Evolutionary conservation across 2,888 invertebrate species (phyloP).

Genomic region (Plemyria rubiginata): DNA sequence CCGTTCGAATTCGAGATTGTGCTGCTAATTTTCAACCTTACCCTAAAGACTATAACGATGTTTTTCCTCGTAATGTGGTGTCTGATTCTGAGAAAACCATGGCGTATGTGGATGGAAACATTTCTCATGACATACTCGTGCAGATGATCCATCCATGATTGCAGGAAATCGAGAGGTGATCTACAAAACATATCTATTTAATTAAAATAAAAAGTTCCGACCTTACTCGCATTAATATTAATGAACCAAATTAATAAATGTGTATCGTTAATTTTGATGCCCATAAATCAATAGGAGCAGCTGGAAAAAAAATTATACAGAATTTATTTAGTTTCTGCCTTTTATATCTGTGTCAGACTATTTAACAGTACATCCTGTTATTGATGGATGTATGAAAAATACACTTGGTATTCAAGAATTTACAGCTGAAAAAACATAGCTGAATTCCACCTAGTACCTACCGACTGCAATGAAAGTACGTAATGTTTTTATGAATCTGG

Average conservation of each 20-base stretch:
- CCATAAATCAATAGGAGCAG: constrained; percentile 7
- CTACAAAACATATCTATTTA: constrained; percentile 20
- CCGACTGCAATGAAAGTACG: too few relatives aligned
- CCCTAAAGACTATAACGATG: not conserved
- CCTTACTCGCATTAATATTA: constrained; percentile 10
- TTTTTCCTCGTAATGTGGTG: not conserved
- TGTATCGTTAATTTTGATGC: constrained; percentile 8
- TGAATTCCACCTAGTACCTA: too few relatives aligned
- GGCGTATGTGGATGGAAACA: not conserved
- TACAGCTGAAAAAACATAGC: too few relatives aligned
- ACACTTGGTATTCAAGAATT: too few relatives aligned
- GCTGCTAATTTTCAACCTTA: not conserved
- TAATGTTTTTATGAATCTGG: too few relatives aligned
- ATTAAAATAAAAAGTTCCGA: constrained; percentile 9
- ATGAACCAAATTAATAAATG: constrained; percentile 10
- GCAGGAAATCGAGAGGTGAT: constrained; percentile 22
- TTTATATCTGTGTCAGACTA: not conserved
- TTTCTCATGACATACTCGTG: constrained; percentile 18
- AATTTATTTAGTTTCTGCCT: not conserved
- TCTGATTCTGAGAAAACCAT: not conserved
- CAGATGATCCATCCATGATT: constrained; percentile 12
- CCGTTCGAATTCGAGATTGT: not conserved
- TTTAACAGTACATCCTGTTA: too few relatives aligned
- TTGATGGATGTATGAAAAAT: too few relatives aligned
- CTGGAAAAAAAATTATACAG: not conserved